Evolutionary conservation across 2,113 vertebrate genomes (phyloP).

Genomic region (Trachemys scripta): DNA sequence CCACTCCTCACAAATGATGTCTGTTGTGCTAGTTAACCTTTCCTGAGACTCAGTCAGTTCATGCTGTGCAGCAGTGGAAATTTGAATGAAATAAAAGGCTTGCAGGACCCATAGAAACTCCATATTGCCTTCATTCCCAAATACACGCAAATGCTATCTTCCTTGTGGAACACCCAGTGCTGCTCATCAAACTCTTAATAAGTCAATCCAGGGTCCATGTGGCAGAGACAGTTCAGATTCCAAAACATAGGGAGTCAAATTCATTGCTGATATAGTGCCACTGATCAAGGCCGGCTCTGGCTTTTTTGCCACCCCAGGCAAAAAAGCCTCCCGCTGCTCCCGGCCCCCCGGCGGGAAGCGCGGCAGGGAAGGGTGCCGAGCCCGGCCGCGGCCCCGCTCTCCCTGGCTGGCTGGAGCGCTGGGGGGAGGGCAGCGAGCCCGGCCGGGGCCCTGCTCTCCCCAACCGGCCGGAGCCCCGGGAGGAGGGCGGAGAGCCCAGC

Average conservation of each 20-base stretch:
- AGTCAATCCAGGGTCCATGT: constrained; percentile 78
- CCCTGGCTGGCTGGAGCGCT: too few species aligned
- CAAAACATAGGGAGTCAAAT: constrained; percentile 64
- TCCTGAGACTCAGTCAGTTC: constrained; percentile 83
- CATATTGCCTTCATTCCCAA: constrained; percentile 71
- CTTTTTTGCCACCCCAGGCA: too few species aligned
- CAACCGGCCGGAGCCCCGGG: too few species aligned
- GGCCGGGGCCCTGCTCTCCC: too few species aligned
- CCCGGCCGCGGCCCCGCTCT: too few species aligned
- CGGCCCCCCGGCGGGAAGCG: too few species aligned
- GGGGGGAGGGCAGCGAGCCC: too few species aligned
- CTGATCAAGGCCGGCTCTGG: neutral
- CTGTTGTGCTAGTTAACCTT: constrained; percentile 94
- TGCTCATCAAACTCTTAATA: constrained; percentile 40
- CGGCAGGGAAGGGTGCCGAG: too few species aligned
- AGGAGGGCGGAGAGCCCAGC: too few species aligned
- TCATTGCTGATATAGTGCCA: neutral
- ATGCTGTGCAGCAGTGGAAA: constrained; percentile 85
- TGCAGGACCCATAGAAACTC: constrained; percentile 69
- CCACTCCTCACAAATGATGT: constrained; percentile 95
- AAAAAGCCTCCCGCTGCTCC: too few species aligned
- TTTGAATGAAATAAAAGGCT: constrained; percentile 82
- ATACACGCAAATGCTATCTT: neutral
- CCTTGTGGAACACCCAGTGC: constrained; percentile 40
- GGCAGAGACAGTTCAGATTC: constrained; percentile 87